Conservation (phyloP, 2,113 vertebrate species). For the Arvicanthis niloticus region DNA sequence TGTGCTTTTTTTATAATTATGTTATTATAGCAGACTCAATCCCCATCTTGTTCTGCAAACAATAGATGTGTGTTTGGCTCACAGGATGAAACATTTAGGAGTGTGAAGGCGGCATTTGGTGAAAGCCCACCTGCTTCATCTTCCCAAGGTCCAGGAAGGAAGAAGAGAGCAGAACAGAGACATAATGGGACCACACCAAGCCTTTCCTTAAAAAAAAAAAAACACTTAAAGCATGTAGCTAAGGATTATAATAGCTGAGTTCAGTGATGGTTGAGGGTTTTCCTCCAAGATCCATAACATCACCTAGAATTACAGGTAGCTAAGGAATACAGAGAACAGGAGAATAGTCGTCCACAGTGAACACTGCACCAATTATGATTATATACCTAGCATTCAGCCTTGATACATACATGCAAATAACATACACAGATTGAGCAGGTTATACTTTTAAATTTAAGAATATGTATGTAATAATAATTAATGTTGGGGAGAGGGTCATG, state of each 20-base stretch:
- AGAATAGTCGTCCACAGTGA: background rate
- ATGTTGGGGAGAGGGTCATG: background rate
- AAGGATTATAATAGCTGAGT: background rate
- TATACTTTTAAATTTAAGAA: background rate
- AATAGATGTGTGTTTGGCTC: background rate
- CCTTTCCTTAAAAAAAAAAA: background rate
- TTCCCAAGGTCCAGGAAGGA: background rate
- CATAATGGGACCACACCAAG: background rate
- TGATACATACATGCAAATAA: background rate
- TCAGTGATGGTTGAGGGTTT: background rate
- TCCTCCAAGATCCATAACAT: background rate
- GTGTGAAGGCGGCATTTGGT: background rate
- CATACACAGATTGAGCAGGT: background rate
- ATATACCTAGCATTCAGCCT: background rate
- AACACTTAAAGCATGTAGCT: background rate
- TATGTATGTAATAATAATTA: background rate
- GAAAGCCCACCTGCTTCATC: background rate
- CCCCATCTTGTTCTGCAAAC: too few relatives aligned
- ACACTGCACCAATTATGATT: too few relatives aligned
- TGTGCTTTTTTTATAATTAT: background rate
- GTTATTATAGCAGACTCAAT: background rate
- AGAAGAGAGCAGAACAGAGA: background rate
- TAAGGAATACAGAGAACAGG: background rate
- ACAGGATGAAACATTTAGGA: background rate
- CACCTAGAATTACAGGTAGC: background rate